Evolutionary conservation across 2,797 vertebrate genomes (phyloP).

Genomic region (Coluber constrictor): DNA sequence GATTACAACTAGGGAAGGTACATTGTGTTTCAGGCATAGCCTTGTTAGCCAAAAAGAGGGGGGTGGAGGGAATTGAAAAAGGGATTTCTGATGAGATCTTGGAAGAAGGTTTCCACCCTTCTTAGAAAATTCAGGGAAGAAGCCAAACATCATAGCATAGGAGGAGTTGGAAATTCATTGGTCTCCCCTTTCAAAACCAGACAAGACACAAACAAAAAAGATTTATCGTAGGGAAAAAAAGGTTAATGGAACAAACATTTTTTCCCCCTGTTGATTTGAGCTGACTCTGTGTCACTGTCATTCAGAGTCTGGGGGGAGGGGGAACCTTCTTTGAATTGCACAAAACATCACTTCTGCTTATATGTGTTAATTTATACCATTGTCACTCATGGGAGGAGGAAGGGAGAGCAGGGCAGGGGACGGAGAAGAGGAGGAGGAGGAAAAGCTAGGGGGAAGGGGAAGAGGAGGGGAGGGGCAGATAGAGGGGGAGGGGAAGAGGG

Average conservation of each 20-base stretch:
- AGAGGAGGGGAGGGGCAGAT: no score
- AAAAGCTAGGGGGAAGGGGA: no score
- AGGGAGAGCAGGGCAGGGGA: not conserved
- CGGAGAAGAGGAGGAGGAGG: not conserved
- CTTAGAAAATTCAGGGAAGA: not conserved
- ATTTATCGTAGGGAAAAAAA: constrained; percentile 13
- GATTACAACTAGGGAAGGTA: constrained; percentile 59
- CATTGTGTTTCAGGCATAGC: constrained; percentile 41
- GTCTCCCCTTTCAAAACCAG: constrained; percentile 22
- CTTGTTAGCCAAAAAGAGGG: constrained; percentile 30
- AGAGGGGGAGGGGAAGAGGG: no score
- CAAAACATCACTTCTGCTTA: not conserved
- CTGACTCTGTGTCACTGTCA: not conserved
- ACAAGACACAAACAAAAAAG: constrained; percentile 21
- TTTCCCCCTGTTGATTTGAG: not conserved
- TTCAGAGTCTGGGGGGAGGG: not conserved
- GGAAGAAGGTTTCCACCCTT: not conserved
- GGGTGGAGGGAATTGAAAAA: not conserved
- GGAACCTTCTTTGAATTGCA: not conserved
- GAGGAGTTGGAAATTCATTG: not conserved
- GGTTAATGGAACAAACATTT: not conserved
- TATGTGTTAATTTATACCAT: not conserved
- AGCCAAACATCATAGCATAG: not conserved
- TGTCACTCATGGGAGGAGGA: not conserved
- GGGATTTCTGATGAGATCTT: constrained; percentile 3